Evolutionary conservation across 2,888 invertebrate species (phyloP), one percentile per base, ranked within the genome.

Genomic region (Cremastinae sp.): DNA sequence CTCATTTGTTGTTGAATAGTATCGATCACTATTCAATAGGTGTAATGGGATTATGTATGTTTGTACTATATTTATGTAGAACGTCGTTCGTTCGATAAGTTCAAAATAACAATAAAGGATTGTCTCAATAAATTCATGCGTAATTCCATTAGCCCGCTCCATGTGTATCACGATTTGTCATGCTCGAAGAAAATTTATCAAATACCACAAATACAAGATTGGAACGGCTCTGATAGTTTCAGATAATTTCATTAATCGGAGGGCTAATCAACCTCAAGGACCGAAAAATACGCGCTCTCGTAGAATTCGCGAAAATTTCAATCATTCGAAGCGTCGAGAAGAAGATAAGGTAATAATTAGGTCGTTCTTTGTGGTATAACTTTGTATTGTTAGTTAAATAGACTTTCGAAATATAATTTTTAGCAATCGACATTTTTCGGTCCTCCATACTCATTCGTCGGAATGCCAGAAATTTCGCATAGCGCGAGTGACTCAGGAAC

Each of bases 1-100:
- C 18, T 14, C 16, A 28, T 41, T 55, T 9, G 5, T 39, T 47
- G 7, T 22, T 68, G 22, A 2, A 14, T 12, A 59, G 8, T 16
- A 59, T 16, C 4, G 5, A 58, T 59, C 12, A 39, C 37, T 37
- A 59, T 59, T 53, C 37, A 28, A 12, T 5, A 65, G 58, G 76
- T 78, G 79, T 84, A 82, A 85, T 83, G 80, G 81, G 82, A 83
- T 84, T 85, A 81, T 81, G 80, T 75, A 69, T 74, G 79, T 82
- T 79, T 77, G 71, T 78, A 78, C n/a, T n/a, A 71, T 71, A 58
- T 75, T 72, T 77, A 77, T 79, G 68, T 41, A 56, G 22, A 61
- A 41, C 62, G 41, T 58, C 41, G 8, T 9, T 59, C 9, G 10
- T 59, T 58, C 20, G 20, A 22, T 47, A 14, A 65, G 14, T 53